Evolutionary conservation across 2,888 invertebrate genomes (phyloP).

Genomic region (Abscondita cerata): DNA sequence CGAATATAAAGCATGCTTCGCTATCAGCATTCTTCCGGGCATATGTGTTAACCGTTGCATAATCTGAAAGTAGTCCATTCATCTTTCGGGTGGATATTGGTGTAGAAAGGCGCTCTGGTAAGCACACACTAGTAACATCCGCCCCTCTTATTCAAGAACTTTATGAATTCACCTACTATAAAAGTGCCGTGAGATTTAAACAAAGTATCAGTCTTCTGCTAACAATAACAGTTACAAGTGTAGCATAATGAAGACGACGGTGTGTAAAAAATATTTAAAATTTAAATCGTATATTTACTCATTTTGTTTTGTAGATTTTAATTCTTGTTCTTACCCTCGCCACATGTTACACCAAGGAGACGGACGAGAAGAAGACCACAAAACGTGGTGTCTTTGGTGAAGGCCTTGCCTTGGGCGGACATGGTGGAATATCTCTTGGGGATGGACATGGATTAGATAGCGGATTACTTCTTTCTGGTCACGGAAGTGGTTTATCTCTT

Average conservation of each 20-base stretch:
- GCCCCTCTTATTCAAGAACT: slow-evolving; percentile 46
- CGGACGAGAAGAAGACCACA: slow-evolving; percentile 53
- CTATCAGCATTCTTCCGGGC: slow-evolving; percentile 33
- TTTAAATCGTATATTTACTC: slow-evolving; percentile 9
- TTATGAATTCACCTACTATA: slow-evolving; percentile 47
- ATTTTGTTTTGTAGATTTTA: slow-evolving; percentile 53
- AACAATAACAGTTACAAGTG: slow-evolving; percentile 35
- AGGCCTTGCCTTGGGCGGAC: slow-evolving; percentile 51
- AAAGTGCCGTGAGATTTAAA: slow-evolving; percentile 42
- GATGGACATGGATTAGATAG: slow-evolving; percentile 28
- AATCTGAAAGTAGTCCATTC: slow-evolving; percentile 50
- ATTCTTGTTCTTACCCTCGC: slow-evolving; percentile 57
- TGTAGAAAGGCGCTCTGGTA: slow-evolving; percentile 45
- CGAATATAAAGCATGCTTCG: background rate
- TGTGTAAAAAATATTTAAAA: slow-evolving; percentile 39
- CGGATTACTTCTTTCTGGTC: slow-evolving; percentile 14
- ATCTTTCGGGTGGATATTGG: slow-evolving; percentile 46
- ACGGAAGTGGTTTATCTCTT: slow-evolving; percentile 10
- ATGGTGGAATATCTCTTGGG: slow-evolving; percentile 33
- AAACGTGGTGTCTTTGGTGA: slow-evolving; percentile 60
- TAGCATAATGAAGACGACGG: slow-evolving; percentile 53
- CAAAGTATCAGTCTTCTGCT: slow-evolving; percentile 53
- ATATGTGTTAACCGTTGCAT: slow-evolving; percentile 39
- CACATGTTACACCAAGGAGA: slow-evolving; percentile 53
- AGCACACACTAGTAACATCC: slow-evolving; percentile 41